These are phyloP conservation scores for Heterocephalus glaber DNA, from an alignment of 2,113 vertebrate species.

Conservation along the genomic window DNA sequence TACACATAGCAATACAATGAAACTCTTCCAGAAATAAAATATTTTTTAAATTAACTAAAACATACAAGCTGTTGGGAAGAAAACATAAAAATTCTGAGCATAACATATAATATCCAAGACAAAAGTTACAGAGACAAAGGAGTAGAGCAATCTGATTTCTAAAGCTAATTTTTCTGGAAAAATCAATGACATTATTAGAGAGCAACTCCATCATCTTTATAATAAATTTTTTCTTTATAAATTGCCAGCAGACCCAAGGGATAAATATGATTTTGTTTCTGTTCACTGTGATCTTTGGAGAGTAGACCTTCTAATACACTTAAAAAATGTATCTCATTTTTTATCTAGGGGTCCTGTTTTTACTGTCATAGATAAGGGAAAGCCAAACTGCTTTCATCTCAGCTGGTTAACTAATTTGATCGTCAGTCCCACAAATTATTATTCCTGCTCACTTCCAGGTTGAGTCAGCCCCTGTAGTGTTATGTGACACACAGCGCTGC, in stretches of 20 bases:
- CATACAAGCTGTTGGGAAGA: background rate
- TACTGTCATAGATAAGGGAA: background rate
- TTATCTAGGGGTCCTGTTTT: background rate
- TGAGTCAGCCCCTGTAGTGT: background rate
- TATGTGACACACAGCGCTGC: background rate
- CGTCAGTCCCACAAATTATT: background rate
- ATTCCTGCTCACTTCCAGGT: background rate
- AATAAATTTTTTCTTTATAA: background rate
- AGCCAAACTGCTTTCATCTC: background rate
- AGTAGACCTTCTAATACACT: background rate
- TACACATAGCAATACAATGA: background rate
- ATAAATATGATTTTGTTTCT: background rate
- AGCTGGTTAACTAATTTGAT: background rate
- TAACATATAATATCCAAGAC: background rate
- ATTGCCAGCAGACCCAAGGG: background rate
- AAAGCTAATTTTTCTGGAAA: background rate
- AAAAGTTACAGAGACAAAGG: background rate
- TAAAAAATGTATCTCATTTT: background rate
- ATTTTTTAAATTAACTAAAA: background rate
- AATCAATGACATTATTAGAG: background rate
- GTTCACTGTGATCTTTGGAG: background rate
- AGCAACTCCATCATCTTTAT: background rate
- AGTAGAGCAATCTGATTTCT: background rate
- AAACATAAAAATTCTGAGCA: background rate
- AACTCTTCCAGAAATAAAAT: background rate